Evolutionary conservation across 2,888 invertebrate genomes (phyloP), one percentile per base, ranked within the genome.

Genomic region (Julus scanicus): DNA sequence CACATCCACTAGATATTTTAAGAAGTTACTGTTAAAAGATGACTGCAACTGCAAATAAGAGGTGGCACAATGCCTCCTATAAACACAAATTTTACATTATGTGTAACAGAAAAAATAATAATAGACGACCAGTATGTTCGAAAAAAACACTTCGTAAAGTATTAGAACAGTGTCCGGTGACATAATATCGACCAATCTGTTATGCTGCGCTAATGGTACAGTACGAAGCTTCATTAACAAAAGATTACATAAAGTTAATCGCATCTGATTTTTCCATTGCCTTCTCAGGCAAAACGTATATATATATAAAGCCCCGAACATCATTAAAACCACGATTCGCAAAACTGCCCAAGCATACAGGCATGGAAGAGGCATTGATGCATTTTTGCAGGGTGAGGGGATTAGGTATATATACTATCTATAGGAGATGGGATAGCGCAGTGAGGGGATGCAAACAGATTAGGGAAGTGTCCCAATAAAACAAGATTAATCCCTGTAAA

Each of bases 401-500:
- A 29, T 29, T 29, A 29, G 29, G 29, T 29, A 29, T 29, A 29
- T 29, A 29, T 29, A 29, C 29, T 29, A 29, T 29, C 29, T 29
- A n/a, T 48, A 49, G 57, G 15, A 57, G 15, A 57, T 1, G 15
- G 17, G 57, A 57, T 4, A 0, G 11, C 4, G n/a, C 8, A 71
- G 29, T 9, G 29, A 71, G 71, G 71, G 71, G 71, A 71, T 71
- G 71, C 71, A 71, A 71, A 71, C 11, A 29, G 71, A 71, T 71
- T 71, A 71, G 2, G 71, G 11, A 29, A 71, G n/a, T 29, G 20
- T 29, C 29, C 71, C 29, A 17, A 1, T 71, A 71, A 71, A 48
- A 48, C 48, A 71, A 71, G 71, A 71, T 71, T 71, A 71, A 71
- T 71, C 71, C 71, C 29, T 71, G 71, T 71, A 71, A 71, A 71